Base-by-base conservation (phyloP, 2,888 invertebrate genomes). In the Xestia sexstrigata region DNA sequence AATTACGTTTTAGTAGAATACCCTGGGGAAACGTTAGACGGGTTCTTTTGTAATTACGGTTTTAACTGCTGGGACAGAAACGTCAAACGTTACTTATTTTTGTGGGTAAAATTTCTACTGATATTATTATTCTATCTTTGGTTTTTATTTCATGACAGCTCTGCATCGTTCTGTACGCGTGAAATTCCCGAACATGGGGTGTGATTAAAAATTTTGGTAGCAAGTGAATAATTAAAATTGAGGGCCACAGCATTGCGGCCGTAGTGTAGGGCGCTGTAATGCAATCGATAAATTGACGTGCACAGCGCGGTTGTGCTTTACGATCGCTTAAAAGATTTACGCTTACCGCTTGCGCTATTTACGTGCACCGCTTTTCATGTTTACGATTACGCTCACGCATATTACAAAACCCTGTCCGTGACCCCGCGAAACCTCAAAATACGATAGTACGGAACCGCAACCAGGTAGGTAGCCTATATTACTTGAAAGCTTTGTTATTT, bases 1-100 rank as follows among this genome's bases (percentile, higher is more conserved):
- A 96, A 96, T 96, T 95, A 95, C 95, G 93, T 94, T 95, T 95
- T 94, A 94, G 95, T 93, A 93, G 93, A 95, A 95, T 93, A 91
- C 96, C 95, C 95, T 79, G 88, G 96, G 95, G 96, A 93, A 95
- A 96, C 95, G 94, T 96, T 96, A 95, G 95, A 95, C 94, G 95
- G 94, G 94, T 93, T 93, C 93, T 92, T 93, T 93, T 92, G 92
- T 95, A 96, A 96, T 96, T 96, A 96, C 96, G 92, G 95, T 95
- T 95, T 95, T 94, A 95, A 95, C 94, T 95, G 95, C 93, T 93
- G 93, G 92, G 94, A 95, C 95, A 93, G 94, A 93, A 94, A 95
- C 92, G 96, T 96, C 96, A 96, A 94, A 95, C 90, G 91, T 93
- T 91, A 94, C 94, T 93, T 95, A 95, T 95, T 95, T 93, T 92